Conservation (phyloP, 2,113 vertebrate species). For the Pteropus alecto region DNA sequence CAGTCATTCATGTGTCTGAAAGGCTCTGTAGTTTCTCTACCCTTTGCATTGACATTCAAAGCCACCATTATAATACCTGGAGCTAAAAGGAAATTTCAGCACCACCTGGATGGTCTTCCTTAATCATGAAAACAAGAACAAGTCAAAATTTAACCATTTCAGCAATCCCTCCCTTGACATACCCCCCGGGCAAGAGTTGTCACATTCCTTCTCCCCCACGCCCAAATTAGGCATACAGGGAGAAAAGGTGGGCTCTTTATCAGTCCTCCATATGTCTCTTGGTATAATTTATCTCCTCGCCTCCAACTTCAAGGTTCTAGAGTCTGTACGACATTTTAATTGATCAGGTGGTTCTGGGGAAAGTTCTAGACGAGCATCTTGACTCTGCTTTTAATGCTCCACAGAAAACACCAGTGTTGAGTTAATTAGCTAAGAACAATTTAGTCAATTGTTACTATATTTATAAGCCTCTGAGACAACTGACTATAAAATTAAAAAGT, state of each 20-base stretch:
- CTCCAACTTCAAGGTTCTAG: background rate
- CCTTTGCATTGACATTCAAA: background rate
- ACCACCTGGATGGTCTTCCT: background rate
- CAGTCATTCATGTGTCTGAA: background rate
- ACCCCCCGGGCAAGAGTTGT: background rate
- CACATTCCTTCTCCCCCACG: no score
- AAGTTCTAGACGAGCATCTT: background rate
- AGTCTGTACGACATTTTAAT: background rate
- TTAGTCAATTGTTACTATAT: background rate
- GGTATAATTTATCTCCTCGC: background rate
- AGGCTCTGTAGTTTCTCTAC: background rate
- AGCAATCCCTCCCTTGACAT: background rate
- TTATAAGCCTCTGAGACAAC: background rate
- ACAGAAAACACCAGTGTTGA: background rate
- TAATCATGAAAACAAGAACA: background rate
- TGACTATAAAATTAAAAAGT: background rate
- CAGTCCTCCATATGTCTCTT: background rate
- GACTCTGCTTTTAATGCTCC: background rate
- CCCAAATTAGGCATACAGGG: background rate
- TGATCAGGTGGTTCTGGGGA: background rate
- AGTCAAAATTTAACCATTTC: background rate
- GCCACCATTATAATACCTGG: background rate
- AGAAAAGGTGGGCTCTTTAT: background rate
- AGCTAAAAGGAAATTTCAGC: background rate
- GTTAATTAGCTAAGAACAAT: background rate